A percentile compares a stretch with the other conserved stretches of the same genome.
phyloP scores from a whole-genome alignment of 2,113 vertebrate species.

The Cyphomyrus plagiostoma region DNA sequence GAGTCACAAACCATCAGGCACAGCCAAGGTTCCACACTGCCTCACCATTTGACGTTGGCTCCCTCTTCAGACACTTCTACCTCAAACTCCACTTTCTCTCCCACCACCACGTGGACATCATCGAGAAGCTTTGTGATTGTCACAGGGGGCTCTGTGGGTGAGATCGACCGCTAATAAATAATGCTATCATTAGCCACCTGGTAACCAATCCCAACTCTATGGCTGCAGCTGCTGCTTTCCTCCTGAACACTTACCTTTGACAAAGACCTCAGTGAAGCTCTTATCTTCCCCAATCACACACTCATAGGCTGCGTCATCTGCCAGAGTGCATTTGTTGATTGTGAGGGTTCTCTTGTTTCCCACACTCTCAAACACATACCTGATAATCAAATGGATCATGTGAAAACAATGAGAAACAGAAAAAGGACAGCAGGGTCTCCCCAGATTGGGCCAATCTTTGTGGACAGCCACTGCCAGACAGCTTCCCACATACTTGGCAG shows the following conservation, averaged over 20 bases:
- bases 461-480: neutral
- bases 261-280: constrained; percentile 74
- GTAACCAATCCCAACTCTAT: neutral
- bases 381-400: constrained; percentile 33
- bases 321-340: constrained; percentile 82
- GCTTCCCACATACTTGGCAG: constrained; percentile 66
- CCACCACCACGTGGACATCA: constrained; percentile 76
- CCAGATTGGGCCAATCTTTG: neutral
- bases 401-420: constrained; percentile 8
- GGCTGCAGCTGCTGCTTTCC: neutral
- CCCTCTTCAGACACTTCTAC: constrained; percentile 86
- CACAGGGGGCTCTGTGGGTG: constrained; percentile 68
- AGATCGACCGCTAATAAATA: constrained; percentile 3
- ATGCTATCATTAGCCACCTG: neutral
- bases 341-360: constrained; percentile 76
- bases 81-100: constrained; percentile 76
- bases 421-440: neutral
- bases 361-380: constrained; percentile 79
- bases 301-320: constrained; percentile 80
- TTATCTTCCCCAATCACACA: constrained; percentile 75
- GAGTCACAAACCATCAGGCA: neutral
- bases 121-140: constrained; percentile 75
- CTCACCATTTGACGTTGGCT: constrained; percentile 77
- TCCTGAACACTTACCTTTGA: constrained; percentile 65
- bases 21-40: neutral